phyloP scores from a whole-genome alignment of 2,113 vertebrate species.

The Aegithalos caudatus region DNA sequence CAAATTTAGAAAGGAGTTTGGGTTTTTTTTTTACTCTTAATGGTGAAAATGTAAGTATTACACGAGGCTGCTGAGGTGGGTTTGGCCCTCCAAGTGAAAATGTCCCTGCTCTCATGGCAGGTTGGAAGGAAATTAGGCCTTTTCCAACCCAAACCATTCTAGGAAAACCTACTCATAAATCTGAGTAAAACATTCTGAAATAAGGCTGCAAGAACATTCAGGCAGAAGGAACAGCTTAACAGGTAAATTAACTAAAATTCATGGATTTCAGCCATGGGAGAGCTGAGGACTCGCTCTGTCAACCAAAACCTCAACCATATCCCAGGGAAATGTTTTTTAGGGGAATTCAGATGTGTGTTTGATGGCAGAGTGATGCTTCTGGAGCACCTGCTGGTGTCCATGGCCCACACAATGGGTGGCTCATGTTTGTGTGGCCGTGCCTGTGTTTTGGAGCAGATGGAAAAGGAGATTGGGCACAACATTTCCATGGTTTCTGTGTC shows the following conservation, averaged over 20 bases:
- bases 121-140: background rate
- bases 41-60: background rate
- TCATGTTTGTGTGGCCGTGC: accelerated
- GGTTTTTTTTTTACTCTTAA: background rate
- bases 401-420: accelerated
- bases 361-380: background rate
- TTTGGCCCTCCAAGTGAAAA: background rate
- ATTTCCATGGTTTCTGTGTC: background rate
- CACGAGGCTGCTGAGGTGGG: accelerated
- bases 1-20: background rate
- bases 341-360: background rate
- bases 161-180: background rate
- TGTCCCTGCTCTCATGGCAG: background rate
- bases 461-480: background rate
- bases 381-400: background rate
- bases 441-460: accelerated
- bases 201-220: background rate
- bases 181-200: background rate
- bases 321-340: accelerated
- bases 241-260: background rate
- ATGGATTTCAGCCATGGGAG: background rate
- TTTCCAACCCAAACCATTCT: background rate
- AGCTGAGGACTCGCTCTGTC: background rate
- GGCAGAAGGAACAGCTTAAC: background rate
- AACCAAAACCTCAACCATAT: background rate